Base-by-base conservation (phyloP, 2,113 vertebrate genomes). In the Neolamprologus kungweensis region DNA sequence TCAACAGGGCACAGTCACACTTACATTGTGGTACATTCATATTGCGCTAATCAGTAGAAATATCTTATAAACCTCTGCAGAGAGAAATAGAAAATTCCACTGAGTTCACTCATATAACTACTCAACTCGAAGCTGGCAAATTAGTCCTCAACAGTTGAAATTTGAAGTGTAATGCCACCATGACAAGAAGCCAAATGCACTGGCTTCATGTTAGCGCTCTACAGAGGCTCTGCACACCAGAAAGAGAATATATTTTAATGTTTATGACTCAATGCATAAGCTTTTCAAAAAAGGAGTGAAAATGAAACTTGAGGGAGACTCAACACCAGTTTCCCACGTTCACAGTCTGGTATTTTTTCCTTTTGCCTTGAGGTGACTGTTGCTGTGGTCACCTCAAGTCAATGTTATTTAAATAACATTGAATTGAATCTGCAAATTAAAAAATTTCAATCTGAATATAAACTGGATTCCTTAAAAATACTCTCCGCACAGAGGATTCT, bases 321-420 rank as follows among this genome's bases (percentile, higher is more conserved):
- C 28, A 63, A 33, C 28, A 63, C 28, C 28, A 19, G 9, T 33
- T 63, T 63, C 0, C 16, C 28, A 63, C 0, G 6, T 63, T 33
- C 16, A 65, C 35, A 68, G n/a, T 23, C 35, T 40, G 4, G 19
- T 23, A 40, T 68, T 17, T 40, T 37, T 68, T 40, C 16, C 16
- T 0, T 33, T 63, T 19, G 5, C 0, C 58, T 63, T 63, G 28
- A 60, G 16, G 16, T 63, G 28, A 33, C 16, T 33, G 16, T 63
- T 63, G 28, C 58, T 63, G 58, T 63, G 58, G 28, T 60, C 55
- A 58, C 23, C 54, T 57, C 6, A 54, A 54, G 3, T 21, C 6
- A 57, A 9, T 57, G 23, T 57, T 19, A 33, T 60, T 0, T 6
- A 6, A 60, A 33, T 19, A 19, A 60, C 57, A 60, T 33, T 33